phyloP scores from a whole-genome alignment of 2,113 vertebrate species.

The Hippocampus guttulatus region DNA sequence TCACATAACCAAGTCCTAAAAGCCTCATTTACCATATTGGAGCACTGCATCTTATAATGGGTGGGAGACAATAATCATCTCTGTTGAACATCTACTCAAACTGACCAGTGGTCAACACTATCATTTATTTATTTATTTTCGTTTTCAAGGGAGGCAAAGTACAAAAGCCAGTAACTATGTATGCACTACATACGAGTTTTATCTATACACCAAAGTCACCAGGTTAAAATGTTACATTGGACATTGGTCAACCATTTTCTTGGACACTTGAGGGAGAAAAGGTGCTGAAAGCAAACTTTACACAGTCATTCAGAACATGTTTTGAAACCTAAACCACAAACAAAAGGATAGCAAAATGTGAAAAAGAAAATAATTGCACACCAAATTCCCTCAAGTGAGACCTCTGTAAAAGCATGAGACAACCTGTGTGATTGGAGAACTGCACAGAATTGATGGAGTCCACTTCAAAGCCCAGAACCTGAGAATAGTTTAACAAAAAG shows the following conservation, averaged over 20 bases:
- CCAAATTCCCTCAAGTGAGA: neutral
- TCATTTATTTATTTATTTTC: neutral
- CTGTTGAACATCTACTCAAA: neutral
- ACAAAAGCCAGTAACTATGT: neutral
- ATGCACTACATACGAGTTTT: neutral
- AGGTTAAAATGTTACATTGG: neutral
- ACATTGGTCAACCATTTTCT: neutral
- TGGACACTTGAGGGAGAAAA: too few species aligned
- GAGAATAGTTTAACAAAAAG: constrained; percentile 23
- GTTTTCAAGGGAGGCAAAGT: constrained; percentile 14
- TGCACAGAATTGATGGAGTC: constrained; percentile 96
- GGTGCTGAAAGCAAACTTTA: too few species aligned
- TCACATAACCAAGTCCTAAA: neutral
- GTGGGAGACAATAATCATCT: neutral
- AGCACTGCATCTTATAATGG: neutral
- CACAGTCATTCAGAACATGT: too few species aligned
- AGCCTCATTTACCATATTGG: neutral
- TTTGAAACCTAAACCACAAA: too few species aligned
- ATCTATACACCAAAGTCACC: neutral
- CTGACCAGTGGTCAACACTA: neutral
- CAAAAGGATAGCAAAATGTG: too few species aligned
- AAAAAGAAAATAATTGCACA: neutral
- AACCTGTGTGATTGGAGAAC: constrained; percentile 99
- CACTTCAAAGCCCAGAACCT: constrained; percentile 97
- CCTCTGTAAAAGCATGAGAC: neutral